A percentile compares a stretch with the other conserved stretches of the same genome.
phyloP scores from a whole-genome alignment of 2,113 vertebrate genomes.

The Scomber scombrus region DNA sequence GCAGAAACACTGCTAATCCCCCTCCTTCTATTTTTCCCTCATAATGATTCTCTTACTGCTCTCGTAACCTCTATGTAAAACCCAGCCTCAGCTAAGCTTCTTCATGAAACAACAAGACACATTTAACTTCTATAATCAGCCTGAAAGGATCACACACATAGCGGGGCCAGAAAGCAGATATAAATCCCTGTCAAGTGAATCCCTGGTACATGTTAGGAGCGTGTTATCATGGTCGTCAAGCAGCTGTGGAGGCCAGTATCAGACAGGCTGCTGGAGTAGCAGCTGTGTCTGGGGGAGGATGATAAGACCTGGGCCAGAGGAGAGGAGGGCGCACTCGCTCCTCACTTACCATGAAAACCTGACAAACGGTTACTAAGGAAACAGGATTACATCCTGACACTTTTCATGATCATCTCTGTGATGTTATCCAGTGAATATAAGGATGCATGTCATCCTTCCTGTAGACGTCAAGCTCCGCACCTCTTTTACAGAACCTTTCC shows the following conservation, averaged over 20 bases:
- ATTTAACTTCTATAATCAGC: slow-evolving; percentile 52
- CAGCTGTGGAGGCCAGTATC: slow-evolving; percentile 57
- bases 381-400: slow-evolving; percentile 70
- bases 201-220: slow-evolving; percentile 49
- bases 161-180: slow-evolving; percentile 47
- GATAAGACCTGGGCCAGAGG: slow-evolving; percentile 75
- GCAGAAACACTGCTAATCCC: slow-evolving; percentile 58
- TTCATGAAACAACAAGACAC: slow-evolving; percentile 51
- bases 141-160: slow-evolving; percentile 49
- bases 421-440: slow-evolving; percentile 44
- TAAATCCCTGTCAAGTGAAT: slow-evolving; percentile 72
- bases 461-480: slow-evolving; percentile 2
- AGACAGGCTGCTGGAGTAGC: slow-evolving; percentile 63
- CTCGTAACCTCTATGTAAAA: slow-evolving; percentile 42
- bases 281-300: slow-evolving; percentile 61
- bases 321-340: slow-evolving; percentile 36
- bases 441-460: slow-evolving; percentile 18
- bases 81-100: slow-evolving; percentile 45
- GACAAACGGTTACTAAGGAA: slow-evolving; percentile 74
- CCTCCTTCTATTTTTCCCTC: slow-evolving; percentile 23
- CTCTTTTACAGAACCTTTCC: slow-evolving; percentile 31
- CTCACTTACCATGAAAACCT: slow-evolving; percentile 63
- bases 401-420: slow-evolving; percentile 47
- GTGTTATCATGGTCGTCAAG: slow-evolving; percentile 65
- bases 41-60: slow-evolving; percentile 33